Evolutionary conservation across 2,888 invertebrate genomes (phyloP).

Genomic region (Pegoplata infirma): DNA sequence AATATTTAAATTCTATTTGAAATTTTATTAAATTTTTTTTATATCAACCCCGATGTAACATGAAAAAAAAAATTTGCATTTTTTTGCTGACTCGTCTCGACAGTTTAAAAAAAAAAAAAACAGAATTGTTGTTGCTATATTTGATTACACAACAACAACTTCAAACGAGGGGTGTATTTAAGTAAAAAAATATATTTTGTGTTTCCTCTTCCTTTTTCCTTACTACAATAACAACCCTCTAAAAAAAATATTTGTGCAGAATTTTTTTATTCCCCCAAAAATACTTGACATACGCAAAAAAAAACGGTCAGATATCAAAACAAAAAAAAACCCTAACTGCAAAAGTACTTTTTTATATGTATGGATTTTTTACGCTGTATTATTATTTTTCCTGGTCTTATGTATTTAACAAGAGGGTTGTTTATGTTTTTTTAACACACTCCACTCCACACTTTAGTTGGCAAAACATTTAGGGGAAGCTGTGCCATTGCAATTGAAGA

Average conservation of each 20-base stretch:
- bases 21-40: slow-evolving; percentile 12
- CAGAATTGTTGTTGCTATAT: slow-evolving; percentile 3
- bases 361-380: slow-evolving; percentile 6
- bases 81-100: slow-evolving; percentile 59
- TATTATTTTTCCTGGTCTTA: slow-evolving; percentile 18
- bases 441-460: neutral
- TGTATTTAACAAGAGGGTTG: slow-evolving; percentile 53
- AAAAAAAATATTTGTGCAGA: slow-evolving; percentile 42
- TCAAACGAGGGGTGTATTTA: slow-evolving; percentile 35
- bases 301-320: slow-evolving; percentile 43
- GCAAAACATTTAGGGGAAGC: slow-evolving; percentile 44
- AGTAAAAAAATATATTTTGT: neutral
- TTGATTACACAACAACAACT: slow-evolving; percentile 6
- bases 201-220: slow-evolving; percentile 20
- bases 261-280: slow-evolving; percentile 33
- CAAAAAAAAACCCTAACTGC: slow-evolving; percentile 16
- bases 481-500: slow-evolving; percentile 1
- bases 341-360: slow-evolving; percentile 18
- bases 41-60: slow-evolving; percentile 42
- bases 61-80: slow-evolving; percentile 59
- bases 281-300: slow-evolving; percentile 53
- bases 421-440: slow-evolving; percentile 19
- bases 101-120: slow-evolving; percentile 22
- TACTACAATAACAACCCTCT: slow-evolving; percentile 40
- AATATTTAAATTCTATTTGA: slow-evolving; percentile 28